Conservation (phyloP, 2,888 invertebrate genomes). For the Hirtodrosophila cameraria region DNA sequence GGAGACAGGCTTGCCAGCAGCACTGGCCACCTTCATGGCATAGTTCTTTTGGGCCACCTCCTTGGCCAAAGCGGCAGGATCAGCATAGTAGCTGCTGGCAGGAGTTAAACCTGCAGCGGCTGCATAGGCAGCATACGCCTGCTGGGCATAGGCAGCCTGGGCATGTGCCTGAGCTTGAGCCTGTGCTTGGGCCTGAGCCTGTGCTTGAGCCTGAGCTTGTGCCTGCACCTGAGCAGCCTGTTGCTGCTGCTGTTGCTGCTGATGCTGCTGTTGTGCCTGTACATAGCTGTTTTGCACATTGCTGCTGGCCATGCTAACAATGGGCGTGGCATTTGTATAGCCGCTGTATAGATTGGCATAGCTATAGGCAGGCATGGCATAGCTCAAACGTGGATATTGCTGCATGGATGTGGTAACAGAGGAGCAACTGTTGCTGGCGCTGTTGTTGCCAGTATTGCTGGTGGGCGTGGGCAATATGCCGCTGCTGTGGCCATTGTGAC, state of each 20-base stretch:
- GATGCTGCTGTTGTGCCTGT: constrained; percentile 61
- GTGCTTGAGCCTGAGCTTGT: constrained; percentile 45
- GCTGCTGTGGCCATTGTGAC: constrained; percentile 57
- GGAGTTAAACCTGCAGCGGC: constrained; percentile 73
- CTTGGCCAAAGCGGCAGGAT: constrained; percentile 89
- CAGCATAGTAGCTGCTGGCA: constrained; percentile 72
- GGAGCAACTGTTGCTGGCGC: constrained; percentile 29
- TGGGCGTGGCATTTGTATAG: constrained; percentile 64
- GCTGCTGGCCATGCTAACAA: constrained; percentile 55
- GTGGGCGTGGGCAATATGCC: constrained; percentile 73
- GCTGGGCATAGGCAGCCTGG: constrained; percentile 65
- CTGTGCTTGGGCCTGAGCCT: constrained; percentile 54
- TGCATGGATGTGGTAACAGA: constrained; percentile 56
- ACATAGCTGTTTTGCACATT: constrained; percentile 42
- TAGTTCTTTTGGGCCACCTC: constrained; percentile 93
- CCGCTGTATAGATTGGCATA: constrained; percentile 58
- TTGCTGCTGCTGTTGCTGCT: constrained; percentile 39
- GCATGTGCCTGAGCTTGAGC: constrained; percentile 66
- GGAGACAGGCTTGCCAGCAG: constrained; percentile 39
- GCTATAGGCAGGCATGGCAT: constrained; percentile 62
- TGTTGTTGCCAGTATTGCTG: constrained; percentile 26
- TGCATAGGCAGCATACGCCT: constrained; percentile 69
- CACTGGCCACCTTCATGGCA: constrained; percentile 87
- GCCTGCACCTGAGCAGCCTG: constrained; percentile 40
- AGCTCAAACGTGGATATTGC: constrained; percentile 68